Conservation (phyloP, 2,888 invertebrate genomes). For the Leptarthrus brevirostris region DNA sequence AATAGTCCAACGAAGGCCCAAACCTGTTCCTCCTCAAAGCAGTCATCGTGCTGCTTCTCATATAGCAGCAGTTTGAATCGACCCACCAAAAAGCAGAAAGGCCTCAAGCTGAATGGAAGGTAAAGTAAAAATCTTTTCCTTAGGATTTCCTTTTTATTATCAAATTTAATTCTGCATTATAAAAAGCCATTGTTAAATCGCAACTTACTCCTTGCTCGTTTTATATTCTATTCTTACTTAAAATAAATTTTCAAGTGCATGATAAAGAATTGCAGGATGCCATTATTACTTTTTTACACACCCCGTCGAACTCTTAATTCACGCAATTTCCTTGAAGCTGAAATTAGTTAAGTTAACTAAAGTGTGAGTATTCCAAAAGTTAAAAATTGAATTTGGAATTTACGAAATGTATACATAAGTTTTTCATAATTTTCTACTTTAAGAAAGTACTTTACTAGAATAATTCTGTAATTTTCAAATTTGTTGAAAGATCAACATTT, state of each 20-base stretch:
- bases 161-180: slow-evolving; percentile 19
- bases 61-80: slow-evolving; percentile 67
- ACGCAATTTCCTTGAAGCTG: too few relatives aligned
- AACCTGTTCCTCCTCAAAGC: slow-evolving; percentile 62
- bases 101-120: slow-evolving; percentile 65
- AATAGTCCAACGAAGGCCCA: slow-evolving; percentile 57
- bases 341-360: too few relatives aligned
- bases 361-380: too few relatives aligned
- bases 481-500: too few relatives aligned
- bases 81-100: slow-evolving; percentile 64
- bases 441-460: too few relatives aligned
- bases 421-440: too few relatives aligned
- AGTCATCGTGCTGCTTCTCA: slow-evolving; percentile 61
- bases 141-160: background rate
- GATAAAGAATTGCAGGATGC: slow-evolving; percentile 33
- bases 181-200: slow-evolving; percentile 22
- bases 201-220: slow-evolving; percentile 33
- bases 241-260: slow-evolving; percentile 35
- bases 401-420: too few relatives aligned
- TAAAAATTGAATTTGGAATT: too few relatives aligned
- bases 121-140: slow-evolving; percentile 56
- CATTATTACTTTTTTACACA: slow-evolving; percentile 20
- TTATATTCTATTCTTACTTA: slow-evolving; percentile 19
- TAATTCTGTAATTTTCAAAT: too few relatives aligned
- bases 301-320: too few relatives aligned